Evolutionary conservation across 1,140 invertebrate species (phyloP).

Genomic region (Cephus cinctus): DNA sequence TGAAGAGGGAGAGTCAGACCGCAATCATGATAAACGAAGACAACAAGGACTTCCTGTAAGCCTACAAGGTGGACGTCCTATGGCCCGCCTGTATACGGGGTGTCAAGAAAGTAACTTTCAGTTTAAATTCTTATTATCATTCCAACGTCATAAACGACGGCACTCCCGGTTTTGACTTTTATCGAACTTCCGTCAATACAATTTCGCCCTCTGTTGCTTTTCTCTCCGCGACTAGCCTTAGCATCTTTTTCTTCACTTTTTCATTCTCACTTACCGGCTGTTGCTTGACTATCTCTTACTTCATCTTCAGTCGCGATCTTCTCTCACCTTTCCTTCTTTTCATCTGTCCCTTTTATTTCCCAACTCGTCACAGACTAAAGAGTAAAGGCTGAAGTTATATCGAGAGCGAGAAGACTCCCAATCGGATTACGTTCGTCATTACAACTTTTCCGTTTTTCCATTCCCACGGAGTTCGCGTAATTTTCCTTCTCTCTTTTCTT

Average conservation of each 20-base stretch:
- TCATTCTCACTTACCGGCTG: constrained; percentile 9
- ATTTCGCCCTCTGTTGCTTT: constrained; percentile 18
- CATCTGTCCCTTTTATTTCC: no score
- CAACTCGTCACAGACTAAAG: no score
- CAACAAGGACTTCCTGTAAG: constrained; percentile 42
- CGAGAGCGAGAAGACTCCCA: constrained; percentile 17
- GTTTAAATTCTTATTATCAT: no score
- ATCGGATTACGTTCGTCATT: constrained; percentile 28
- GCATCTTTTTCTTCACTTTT: constrained; percentile 6
- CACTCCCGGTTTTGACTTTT: no score
- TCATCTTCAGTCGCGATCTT: no score
- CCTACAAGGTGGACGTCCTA: constrained; percentile 23
- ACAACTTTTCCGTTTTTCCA: constrained; percentile 20
- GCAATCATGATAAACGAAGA: constrained; percentile 36
- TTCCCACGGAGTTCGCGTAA: constrained; percentile 10
- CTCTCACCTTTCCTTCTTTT: no score
- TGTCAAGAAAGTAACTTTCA: no score
- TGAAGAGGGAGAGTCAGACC: constrained; percentile 14
- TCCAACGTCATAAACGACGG: no score
- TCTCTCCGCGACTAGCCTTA: constrained; percentile 6
- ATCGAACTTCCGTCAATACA: no score
- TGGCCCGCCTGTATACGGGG: no score
- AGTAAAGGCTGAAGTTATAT: constrained; percentile 18
- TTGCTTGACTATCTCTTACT: no score
- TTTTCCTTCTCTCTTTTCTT: constrained; percentile 21